phyloP scores from a whole-genome alignment of 1,140 invertebrate species.

The Euwallacea fornicatus region DNA sequence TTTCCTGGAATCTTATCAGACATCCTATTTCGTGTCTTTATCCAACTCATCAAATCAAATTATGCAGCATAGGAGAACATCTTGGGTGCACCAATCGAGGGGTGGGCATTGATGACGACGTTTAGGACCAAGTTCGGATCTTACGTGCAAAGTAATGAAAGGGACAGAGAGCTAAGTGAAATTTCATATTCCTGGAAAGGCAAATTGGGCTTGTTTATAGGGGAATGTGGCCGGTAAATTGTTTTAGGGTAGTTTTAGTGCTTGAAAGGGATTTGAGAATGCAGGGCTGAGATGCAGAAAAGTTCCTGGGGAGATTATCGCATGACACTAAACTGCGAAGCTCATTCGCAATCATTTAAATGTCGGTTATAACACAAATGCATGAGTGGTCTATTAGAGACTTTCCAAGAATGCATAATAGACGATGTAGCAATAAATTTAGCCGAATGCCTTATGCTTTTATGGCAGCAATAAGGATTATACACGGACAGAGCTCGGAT shows the following conservation, averaged over 20 bases:
- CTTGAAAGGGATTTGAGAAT: conserved; percentile 5
- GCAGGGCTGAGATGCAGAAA: not conserved
- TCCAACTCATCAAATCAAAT: conserved; percentile 30
- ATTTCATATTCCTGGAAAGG: conserved; percentile 25
- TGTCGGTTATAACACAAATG: no score
- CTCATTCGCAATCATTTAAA: no score
- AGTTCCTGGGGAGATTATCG: no score
- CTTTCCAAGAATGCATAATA: conserved; percentile 12
- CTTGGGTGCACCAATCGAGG: conserved; percentile 27
- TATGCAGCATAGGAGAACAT: conserved; percentile 24
- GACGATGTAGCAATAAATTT: conserved; percentile 24
- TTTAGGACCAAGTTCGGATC: conserved; percentile 20
- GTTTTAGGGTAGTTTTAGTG: conserved; percentile 25
- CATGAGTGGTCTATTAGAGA: not conserved
- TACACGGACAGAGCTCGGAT: conserved; percentile 18
- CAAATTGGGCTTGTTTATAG: conserved; percentile 14
- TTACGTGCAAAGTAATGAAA: conserved; percentile 28
- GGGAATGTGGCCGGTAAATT: conserved; percentile 20
- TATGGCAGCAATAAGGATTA: conserved; percentile 27
- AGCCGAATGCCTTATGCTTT: conserved; percentile 19
- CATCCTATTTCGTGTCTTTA: conserved; percentile 19
- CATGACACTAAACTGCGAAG: no score
- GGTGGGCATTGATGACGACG: conserved; percentile 25
- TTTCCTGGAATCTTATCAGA: conserved; percentile 23
- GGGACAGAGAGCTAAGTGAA: conserved; percentile 21